Evolutionary conservation across 2,113 vertebrate genomes (phyloP).

Genomic region (Apodemus sylvaticus): DNA sequence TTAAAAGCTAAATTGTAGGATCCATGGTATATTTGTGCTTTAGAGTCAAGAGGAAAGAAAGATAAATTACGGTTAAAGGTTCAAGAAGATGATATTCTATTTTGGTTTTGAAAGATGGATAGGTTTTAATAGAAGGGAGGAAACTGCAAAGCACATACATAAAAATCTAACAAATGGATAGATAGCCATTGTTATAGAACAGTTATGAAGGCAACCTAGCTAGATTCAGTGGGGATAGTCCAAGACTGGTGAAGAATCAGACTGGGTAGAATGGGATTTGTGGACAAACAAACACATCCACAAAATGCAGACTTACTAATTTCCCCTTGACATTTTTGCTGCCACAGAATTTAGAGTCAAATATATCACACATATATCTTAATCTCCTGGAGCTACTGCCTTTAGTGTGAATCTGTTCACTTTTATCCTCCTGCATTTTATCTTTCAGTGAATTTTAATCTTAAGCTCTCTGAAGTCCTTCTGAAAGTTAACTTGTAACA

Average conservation of each 20-base stretch:
- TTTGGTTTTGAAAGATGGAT: not conserved
- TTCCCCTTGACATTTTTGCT: constrained; percentile 47
- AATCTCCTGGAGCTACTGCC: constrained; percentile 36
- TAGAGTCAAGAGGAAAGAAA: constrained; percentile 12
- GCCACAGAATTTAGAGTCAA: constrained; percentile 31
- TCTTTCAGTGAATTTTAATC: constrained; percentile 52
- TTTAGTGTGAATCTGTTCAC: constrained; percentile 43
- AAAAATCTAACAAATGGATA: not conserved
- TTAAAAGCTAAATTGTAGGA: constrained; percentile 17
- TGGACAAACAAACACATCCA: not conserved
- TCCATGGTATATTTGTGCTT: not conserved
- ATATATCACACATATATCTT: constrained; percentile 30
- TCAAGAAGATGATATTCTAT: not conserved
- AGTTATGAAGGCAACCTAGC: constrained; percentile 6
- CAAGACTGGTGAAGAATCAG: not conserved
- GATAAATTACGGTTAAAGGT: not conserved
- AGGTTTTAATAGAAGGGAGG: not conserved
- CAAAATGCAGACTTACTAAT: not conserved
- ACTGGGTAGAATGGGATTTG: not conserved
- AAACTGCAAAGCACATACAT: not conserved
- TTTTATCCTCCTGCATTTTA: constrained; percentile 59
- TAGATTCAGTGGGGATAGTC: not conserved
- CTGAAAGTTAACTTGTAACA: constrained; percentile 44
- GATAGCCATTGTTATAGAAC: not conserved
- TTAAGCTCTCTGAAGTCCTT: constrained; percentile 27